These are phyloP conservation scores for Glaucidium brasilianum DNA, from an alignment of 2,113 vertebrate genomes.

Conservation along the genomic window DNA sequence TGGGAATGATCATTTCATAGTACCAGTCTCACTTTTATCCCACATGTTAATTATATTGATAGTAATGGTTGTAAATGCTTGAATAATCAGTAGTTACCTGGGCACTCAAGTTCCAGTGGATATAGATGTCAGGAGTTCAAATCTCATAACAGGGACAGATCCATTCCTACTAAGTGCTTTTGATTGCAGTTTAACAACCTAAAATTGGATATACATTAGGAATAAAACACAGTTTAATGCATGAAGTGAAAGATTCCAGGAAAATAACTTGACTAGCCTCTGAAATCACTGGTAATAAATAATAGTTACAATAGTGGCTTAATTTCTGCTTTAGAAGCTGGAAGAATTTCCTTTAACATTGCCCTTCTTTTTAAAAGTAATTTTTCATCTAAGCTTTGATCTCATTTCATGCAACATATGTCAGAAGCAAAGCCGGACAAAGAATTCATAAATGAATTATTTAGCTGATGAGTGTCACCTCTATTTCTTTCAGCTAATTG, in stretches of 20 bases:
- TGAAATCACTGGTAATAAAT: background rate
- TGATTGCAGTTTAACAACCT: constrained; percentile 82
- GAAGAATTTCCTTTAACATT: background rate
- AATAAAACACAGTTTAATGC: background rate
- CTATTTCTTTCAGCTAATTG: constrained; percentile 51
- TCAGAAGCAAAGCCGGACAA: constrained; percentile 28
- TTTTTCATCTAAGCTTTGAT: constrained; percentile 34
- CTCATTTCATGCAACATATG: background rate
- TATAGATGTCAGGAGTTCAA: constrained; percentile 79
- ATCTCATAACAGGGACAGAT: constrained; percentile 74
- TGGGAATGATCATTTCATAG: background rate
- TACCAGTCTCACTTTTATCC: background rate
- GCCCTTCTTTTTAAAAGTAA: background rate
- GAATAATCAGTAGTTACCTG: constrained; percentile 75
- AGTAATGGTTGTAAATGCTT: constrained; percentile 27
- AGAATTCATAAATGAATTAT: constrained; percentile 37
- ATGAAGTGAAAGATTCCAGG: background rate
- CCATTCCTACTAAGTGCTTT: constrained; percentile 76
- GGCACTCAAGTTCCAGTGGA: constrained; percentile 77
- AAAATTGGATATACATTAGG: background rate
- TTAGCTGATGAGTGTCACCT: constrained; percentile 39
- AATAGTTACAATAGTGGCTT: background rate
- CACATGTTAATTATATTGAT: background rate
- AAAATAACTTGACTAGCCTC: background rate
- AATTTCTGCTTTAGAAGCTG: background rate